Percentiles rank a stretch among this genome's conserved stretches.
phyloP scores from a whole-genome alignment of 2,888 invertebrate genomes.

The Microplitis deprimator region DNA sequence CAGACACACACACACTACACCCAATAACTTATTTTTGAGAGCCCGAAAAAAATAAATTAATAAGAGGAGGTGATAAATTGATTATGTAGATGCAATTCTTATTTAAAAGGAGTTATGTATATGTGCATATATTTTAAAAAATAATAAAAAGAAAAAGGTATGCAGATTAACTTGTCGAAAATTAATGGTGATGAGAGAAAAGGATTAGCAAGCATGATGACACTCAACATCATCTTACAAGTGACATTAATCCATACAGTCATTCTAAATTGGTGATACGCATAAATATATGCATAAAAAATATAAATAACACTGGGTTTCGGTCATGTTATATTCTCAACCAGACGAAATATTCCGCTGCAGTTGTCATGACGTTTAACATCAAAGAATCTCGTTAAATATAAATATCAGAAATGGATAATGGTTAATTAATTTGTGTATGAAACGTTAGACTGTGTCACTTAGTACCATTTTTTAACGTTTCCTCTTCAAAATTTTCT shows the following conservation, averaged over 20 bases:
- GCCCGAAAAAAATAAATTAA: neutral
- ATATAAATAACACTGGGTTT: neutral
- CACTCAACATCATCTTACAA: slow-evolving; percentile 53
- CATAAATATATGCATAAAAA: slow-evolving; percentile 12
- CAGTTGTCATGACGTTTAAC: neutral
- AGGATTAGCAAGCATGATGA: slow-evolving; percentile 46
- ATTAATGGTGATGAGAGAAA: slow-evolving; percentile 45
- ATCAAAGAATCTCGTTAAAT: neutral
- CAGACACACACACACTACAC: no score
- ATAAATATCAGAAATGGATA: neutral
- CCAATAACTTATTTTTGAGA: neutral
- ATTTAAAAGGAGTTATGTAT: neutral
- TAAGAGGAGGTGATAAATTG: neutral
- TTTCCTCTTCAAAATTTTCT: no score
- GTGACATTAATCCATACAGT: slow-evolving; percentile 60
- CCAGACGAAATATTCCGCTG: neutral
- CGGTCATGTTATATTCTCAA: slow-evolving; percentile 6
- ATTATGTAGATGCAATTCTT: neutral
- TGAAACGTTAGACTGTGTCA: neutral
- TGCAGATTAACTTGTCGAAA: slow-evolving; percentile 39
- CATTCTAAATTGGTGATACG: slow-evolving; percentile 46
- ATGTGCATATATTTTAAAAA: neutral
- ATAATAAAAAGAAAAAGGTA: neutral
- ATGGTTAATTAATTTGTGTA: neutral
- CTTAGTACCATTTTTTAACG: slow-evolving; percentile 6